phyloP scores from a whole-genome alignment of 2,888 invertebrate species.

The Drosophila suboccidentalis region DNA sequence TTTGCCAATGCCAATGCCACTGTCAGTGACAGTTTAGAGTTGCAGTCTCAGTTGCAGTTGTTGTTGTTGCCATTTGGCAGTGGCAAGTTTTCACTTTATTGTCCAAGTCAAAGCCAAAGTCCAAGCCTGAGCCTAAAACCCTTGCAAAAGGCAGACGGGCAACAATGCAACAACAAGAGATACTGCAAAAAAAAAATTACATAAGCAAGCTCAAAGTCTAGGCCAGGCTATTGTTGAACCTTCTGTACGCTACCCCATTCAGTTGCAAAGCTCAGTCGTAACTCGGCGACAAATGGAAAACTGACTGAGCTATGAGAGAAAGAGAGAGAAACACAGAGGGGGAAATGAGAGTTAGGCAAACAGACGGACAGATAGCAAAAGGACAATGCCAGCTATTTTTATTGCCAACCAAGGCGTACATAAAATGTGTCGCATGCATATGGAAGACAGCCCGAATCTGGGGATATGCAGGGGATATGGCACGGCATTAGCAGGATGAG shows the following conservation, averaged over 20 bases:
- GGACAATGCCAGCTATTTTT: conserved; percentile 73
- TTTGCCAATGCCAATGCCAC: conserved; percentile 37
- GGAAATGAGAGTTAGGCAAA: conserved; percentile 28
- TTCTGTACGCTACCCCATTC: conserved; percentile 27
- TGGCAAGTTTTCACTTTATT: conserved; percentile 72
- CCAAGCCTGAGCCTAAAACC: conserved; percentile 64
- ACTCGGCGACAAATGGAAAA: conserved; percentile 60
- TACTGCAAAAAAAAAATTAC: conserved; percentile 52
- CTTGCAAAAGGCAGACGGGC: conserved; percentile 21
- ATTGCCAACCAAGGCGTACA: conserved; percentile 72
- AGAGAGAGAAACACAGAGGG: not conserved
- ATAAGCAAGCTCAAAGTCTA: conserved; percentile 68
- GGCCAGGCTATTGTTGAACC: conserved; percentile 61
- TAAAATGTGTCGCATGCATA: conserved; percentile 76
- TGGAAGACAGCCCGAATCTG: conserved; percentile 27
- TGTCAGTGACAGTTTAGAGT: conserved; percentile 41
- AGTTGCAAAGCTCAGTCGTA: conserved; percentile 60
- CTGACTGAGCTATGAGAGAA: conserved; percentile 41
- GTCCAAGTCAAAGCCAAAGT: conserved; percentile 62
- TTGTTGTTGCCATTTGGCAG: conserved; percentile 49
- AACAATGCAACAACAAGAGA: conserved; percentile 18
- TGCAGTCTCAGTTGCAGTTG: conserved; percentile 19
- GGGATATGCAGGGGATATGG: conserved; percentile 33
- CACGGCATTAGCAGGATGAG: conserved; percentile 61
- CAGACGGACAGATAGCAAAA: conserved; percentile 60